A percentile compares a stretch with the other conserved stretches of the same genome.
These are phyloP conservation scores for roundworm (Caenorhabditis elegans) DNA, from an alignment of 1,140 invertebrate genomes.

Conservation along the genomic window WBcel235 BX284606.5:10505001-10505500, in stretches of 20 bases:
- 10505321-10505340: constrained; percentile 9
- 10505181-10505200: constrained; percentile 30
- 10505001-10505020: no score
- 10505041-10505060: not conserved
- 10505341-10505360: not conserved
- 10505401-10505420: constrained; percentile 23
- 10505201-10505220: constrained; percentile 31
- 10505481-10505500: constrained; percentile 10
- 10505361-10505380: not conserved
- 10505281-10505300: not conserved
- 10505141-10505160: constrained; percentile 32
- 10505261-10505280: not conserved
- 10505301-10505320: not conserved
- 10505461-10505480: constrained; percentile 27
- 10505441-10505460: constrained; percentile 32
- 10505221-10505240: not conserved
- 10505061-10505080: not conserved
- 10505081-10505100: constrained; percentile 22
- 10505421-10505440: constrained; percentile 31
- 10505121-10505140: constrained; percentile 32
- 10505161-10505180: constrained; percentile 31
- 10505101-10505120: constrained; percentile 33
- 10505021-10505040: no score
- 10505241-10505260: not conserved
- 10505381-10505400: constrained; percentile 9